These are phyloP conservation scores for Edolisoma coerulescens DNA, from an alignment of 2,113 vertebrate genomes.

Conservation along the genomic window DNA sequence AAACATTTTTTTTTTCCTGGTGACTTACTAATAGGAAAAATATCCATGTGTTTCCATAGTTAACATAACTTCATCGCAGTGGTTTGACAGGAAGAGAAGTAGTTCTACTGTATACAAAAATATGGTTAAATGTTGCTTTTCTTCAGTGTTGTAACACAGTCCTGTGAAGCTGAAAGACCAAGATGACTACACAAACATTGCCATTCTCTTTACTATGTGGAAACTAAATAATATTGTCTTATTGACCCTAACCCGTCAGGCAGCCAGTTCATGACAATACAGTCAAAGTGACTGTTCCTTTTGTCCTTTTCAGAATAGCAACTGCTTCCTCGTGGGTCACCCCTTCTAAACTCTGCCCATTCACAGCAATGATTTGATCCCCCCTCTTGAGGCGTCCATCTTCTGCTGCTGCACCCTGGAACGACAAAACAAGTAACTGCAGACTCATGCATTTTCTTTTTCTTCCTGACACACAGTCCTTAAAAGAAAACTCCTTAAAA, in stretches of 20 bases:
- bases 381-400: slow-evolving; percentile 93
- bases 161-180: neutral
- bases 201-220: neutral
- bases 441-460: neutral
- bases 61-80: neutral
- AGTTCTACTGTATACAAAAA: slow-evolving; percentile 18
- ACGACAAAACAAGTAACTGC: slow-evolving; percentile 9
- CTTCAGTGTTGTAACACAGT: neutral
- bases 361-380: slow-evolving; percentile 96
- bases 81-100: neutral
- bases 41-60: neutral
- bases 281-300: slow-evolving; percentile 89
- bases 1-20: neutral
- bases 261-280: slow-evolving; percentile 82
- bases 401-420: slow-evolving; percentile 93
- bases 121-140: neutral
- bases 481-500: neutral
- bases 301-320: slow-evolving; percentile 91
- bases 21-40: neutral
- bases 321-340: slow-evolving; percentile 96
- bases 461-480: neutral
- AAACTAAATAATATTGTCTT: neutral
- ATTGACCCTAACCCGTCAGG: neutral
- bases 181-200: neutral
- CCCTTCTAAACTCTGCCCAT: slow-evolving; percentile 90